A percentile compares a stretch with the other conserved stretches of the same genome.
Conservation (phyloP, 2,113 vertebrate species). For the Hyla sarda region DNA sequence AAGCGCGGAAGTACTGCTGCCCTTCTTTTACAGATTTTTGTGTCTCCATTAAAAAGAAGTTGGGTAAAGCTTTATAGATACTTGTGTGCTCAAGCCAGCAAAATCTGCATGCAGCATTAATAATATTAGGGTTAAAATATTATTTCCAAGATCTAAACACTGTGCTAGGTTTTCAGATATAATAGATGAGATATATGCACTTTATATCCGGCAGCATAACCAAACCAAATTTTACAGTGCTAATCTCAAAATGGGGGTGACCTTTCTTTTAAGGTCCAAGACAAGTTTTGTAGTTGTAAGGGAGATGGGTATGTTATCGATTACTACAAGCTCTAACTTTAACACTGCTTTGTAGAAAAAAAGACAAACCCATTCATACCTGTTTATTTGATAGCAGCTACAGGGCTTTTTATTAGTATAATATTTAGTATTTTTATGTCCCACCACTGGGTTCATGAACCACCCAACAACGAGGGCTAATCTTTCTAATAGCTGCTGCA, state of each 20-base stretch:
- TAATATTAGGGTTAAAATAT: too few relatives aligned
- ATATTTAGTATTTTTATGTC: neutral
- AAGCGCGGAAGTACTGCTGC: neutral
- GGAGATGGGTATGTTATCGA: neutral
- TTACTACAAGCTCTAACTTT: neutral
- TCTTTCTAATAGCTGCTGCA: slow-evolving; percentile 2
- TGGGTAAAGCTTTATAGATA: neutral
- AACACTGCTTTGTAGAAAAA: too few relatives aligned
- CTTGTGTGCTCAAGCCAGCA: neutral
- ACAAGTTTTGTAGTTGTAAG: neutral
- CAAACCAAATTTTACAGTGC: neutral
- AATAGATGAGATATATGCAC: neutral
- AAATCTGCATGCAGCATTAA: neutral
- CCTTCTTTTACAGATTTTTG: neutral
- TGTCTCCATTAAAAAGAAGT: neutral
- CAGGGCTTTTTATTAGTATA: neutral
- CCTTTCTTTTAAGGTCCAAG: neutral
- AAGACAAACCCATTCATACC: neutral
- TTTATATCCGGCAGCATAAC: neutral
- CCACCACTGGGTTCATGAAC: neutral
- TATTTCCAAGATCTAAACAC: neutral
- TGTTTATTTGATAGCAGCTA: neutral
- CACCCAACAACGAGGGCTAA: slow-evolving; percentile 31
- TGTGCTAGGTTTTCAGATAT: neutral
- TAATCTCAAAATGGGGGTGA: neutral